Base-by-base conservation (phyloP, 2,113 vertebrate genomes). In the Colius striatus region DNA sequence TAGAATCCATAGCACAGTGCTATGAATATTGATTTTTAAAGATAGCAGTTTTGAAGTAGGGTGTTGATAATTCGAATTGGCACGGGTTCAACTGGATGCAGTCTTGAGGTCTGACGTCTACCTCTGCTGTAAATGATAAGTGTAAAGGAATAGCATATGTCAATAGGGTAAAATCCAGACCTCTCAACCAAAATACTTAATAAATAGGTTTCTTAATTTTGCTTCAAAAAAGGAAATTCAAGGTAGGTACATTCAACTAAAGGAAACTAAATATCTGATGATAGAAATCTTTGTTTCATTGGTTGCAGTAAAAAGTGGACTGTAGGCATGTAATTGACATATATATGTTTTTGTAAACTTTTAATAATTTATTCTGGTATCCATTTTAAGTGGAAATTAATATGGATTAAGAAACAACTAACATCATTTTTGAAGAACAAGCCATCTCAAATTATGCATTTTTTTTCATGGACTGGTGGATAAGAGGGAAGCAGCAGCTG, bases 21-120 rank as follows among this genome's bases (percentile, higher is more conserved):
- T 67, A 9, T 92, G 90, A 90, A 85, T 91, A 87, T 43, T 87
- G 75, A 92, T 83, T 87, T 94, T 66, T 3, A 5, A 54, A 73
- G 71, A 76, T 32, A 80, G 0, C 25, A 27, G 10, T 83, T 87
- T 68, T 79, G 43, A 90, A 76, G 38, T 83, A 70, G 84, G 16
- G 22, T 85, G 60, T 83, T 70, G 63, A n/a, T 94, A 85, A 87
- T 88, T 66, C 71, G 43, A 73, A 30, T 76, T 92, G 48, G 8
- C 34, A 29, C 71, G 34, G 16, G 34, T 83, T 20, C 41, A 63
- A 1, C 16, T 10, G 8, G 25, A 26, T 95, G 19, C 16, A 68
- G 6, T 67, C 18, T 68, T 43, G 30, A 73, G n/a, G 27, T 68
- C 36, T 83, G 23, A 36, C 26, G 21, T 57, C 20, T 41, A n/a